phyloP scores from a whole-genome alignment of 2,113 vertebrate species.

The Scalopus aquaticus region DNA sequence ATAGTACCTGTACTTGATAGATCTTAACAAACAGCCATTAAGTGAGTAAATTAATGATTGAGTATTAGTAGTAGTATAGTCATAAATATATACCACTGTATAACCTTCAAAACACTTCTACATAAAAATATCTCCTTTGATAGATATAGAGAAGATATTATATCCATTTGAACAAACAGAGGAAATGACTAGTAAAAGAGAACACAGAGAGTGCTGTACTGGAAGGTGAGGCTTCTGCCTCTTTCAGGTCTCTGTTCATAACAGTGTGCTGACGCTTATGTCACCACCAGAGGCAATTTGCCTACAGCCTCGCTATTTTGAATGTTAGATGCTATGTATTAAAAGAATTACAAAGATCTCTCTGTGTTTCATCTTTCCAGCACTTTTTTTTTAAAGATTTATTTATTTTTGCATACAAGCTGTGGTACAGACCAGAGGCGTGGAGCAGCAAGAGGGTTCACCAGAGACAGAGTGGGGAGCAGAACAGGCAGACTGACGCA shows the following conservation, averaged over 20 bases:
- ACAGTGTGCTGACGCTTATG: not conserved
- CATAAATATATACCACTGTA: not conserved
- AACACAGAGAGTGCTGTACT: too few relatives aligned
- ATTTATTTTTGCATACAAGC: too few relatives aligned
- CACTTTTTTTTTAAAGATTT: too few relatives aligned
- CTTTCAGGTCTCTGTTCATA: not conserved
- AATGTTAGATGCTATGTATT: not conserved
- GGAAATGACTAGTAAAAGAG: not conserved
- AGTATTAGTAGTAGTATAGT: not conserved
- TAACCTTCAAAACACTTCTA: not conserved
- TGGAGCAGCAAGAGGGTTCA: too few relatives aligned
- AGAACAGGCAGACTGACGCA: too few relatives aligned
- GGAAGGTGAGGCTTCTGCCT: not conserved
- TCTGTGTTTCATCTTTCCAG: not conserved
- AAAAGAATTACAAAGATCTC: not conserved
- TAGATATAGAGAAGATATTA: not conserved
- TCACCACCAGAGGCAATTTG: not conserved
- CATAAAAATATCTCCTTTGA: not conserved
- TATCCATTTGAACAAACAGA: not conserved
- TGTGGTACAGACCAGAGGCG: too few relatives aligned
- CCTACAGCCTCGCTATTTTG: not conserved
- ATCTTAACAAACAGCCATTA: not conserved
- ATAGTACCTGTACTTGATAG: not conserved
- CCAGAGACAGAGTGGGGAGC: too few relatives aligned
- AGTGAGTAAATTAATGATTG: not conserved